Evolutionary conservation across 2,113 vertebrate genomes (phyloP).

Genomic region (Varanus komodoensis): DNA sequence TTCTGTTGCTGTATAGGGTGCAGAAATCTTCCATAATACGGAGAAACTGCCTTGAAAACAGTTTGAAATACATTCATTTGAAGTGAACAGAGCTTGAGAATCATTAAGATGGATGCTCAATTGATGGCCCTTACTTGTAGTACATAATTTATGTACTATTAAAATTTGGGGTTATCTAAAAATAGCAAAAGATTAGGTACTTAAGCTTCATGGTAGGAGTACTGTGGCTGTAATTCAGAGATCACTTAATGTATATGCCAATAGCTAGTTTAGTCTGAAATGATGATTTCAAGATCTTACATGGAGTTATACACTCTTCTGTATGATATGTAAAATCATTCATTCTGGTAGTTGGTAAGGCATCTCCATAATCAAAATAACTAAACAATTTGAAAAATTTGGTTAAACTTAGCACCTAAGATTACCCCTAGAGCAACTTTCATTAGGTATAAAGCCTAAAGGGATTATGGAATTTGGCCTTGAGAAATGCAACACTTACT

Average conservation of each 20-base stretch:
- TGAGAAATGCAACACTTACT: background rate
- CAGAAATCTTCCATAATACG: background rate
- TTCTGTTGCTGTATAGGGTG: background rate
- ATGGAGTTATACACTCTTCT: too few species aligned
- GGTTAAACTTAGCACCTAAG: slow-evolving; percentile 34
- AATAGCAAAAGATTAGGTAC: too few species aligned
- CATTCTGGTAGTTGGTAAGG: background rate
- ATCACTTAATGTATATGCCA: background rate
- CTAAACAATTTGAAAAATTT: slow-evolving; percentile 18
- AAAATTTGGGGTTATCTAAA: background rate
- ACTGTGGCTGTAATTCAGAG: background rate
- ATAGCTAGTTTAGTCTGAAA: background rate
- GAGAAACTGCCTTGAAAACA: background rate
- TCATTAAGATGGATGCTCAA: background rate
- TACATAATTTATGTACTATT: background rate
- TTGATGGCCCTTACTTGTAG: background rate
- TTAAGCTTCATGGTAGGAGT: background rate
- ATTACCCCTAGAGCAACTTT: slow-evolving; percentile 22
- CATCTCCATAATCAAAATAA: slow-evolving; percentile 13
- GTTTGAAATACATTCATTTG: background rate
- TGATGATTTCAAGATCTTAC: background rate
- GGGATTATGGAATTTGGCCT: background rate
- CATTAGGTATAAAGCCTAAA: background rate
- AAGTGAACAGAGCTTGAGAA: background rate
- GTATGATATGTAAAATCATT: too few species aligned